Evolutionary conservation across 2,113 vertebrate genomes (phyloP), one percentile per base, ranked within the genome.

Genomic region (Pyrgilauda ruficollis): DNA sequence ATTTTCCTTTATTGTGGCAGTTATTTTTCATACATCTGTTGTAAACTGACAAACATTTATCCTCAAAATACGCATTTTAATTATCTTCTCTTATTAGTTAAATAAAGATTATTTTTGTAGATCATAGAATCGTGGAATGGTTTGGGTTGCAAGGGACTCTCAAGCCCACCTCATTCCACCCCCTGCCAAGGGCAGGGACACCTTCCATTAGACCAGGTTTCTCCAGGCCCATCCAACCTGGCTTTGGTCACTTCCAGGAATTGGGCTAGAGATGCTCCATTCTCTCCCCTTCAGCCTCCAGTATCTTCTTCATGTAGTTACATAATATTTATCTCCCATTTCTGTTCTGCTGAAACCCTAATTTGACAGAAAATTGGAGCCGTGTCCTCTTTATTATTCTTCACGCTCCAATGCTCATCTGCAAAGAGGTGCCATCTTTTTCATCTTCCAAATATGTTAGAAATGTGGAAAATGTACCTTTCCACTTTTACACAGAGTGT

Each of bases 1-100:
- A 43, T 96, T 75, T 77, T 93, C 27, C 44, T 95, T 95, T 95
- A 89, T 87, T 61, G 39, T 68, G 81, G 47, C 82, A 79, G 89
- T 76, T 92, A 52, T 27, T 96, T 95, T 92, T 94, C 67, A 56
- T 84, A 52, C 75, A 56, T 94, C 56, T 79, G 2, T 41, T 89
- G 55, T 89, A 84, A 84, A 62, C 61, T 91, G 73, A 26, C 19
- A 47, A 55, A 14, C 5, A 16, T 58, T 80, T 63, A 13, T 87
- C 43, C 33, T 86, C 49, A 58, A 75, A 82, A 70, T 37, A 47
- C 0, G 3, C 26, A 9, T 77, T 87, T 96, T 62, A 63, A 64
- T 2, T 56, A 31, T 73, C 15, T 55, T 55, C 6, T 62, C 37
- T 23, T 43, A n/a, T 35, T 33, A 69, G 35, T 26, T 58, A 64